phyloP scores from a whole-genome alignment of 2,888 invertebrate species.

The Nineta flava region DNA sequence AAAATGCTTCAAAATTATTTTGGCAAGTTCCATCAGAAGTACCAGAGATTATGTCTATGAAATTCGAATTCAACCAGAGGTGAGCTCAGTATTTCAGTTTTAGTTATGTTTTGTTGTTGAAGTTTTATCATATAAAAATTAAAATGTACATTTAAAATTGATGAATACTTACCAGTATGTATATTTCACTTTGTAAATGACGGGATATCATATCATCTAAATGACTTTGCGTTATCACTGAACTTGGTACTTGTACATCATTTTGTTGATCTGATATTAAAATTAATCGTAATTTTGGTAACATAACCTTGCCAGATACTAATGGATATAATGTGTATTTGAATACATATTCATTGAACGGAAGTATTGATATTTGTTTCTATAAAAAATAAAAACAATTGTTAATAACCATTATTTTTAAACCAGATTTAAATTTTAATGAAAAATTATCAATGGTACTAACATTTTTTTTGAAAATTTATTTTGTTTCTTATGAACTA shows the following conservation, averaged over 20 bases:
- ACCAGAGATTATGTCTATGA: no score
- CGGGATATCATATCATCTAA: constrained; percentile 38
- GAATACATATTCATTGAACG: constrained; percentile 40
- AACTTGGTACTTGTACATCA: no score
- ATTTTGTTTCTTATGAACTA: no score
- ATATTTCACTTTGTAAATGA: constrained; percentile 2
- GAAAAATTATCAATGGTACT: background rate
- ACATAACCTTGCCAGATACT: constrained; percentile 52
- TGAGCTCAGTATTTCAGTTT: no score
- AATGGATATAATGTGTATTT: constrained; percentile 70
- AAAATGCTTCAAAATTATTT: no score
- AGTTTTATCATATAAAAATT: no score
- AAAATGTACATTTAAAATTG: background rate
- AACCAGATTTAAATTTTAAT: background rate
- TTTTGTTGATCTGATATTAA: constrained; percentile 25
- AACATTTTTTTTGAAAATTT: no score
- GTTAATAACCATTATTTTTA: background rate
- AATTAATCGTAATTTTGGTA: constrained; percentile 40
- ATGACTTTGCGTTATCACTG: constrained; percentile 27
- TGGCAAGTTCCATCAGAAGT: no score
- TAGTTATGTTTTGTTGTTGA: no score
- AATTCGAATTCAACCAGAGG: no score
- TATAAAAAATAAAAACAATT: constrained; percentile 14
- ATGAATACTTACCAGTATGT: constrained; percentile 37
- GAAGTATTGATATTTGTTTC: constrained; percentile 39